These are phyloP conservation scores for Hippoglossus stenolepis DNA, from an alignment of 2,113 vertebrate species.

Conservation along the genomic window DNA sequence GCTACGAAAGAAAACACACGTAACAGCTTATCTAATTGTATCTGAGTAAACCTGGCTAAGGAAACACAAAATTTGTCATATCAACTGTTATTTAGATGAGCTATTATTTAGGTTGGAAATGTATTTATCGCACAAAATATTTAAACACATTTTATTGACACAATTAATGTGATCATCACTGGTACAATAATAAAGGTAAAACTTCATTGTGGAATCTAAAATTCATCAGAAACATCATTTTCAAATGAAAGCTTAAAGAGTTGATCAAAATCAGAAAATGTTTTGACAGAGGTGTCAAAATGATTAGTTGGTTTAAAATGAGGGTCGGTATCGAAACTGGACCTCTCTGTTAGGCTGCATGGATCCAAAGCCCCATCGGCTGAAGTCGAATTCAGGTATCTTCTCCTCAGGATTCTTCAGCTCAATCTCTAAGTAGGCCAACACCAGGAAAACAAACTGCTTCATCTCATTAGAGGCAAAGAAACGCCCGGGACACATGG, in stretches of 20 bases:
- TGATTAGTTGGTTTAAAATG: slow-evolving; percentile 39
- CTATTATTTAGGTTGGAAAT: not conserved
- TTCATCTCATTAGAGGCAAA: slow-evolving; percentile 92
- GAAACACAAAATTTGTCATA: no score
- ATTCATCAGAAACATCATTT: not conserved
- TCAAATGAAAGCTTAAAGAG: not conserved
- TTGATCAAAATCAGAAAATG: not conserved
- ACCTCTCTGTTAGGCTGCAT: slow-evolving; percentile 86
- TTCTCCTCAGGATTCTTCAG: slow-evolving; percentile 80
- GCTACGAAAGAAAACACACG: no score
- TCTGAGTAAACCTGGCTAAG: no score
- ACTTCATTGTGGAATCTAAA: not conserved
- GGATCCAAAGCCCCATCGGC: slow-evolving; percentile 89
- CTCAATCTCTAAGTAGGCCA: slow-evolving; percentile 90
- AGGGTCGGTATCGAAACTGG: slow-evolving; percentile 85
- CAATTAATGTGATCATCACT: not conserved
- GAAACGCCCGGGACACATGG: slow-evolving; percentile 91
- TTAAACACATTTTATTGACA: no score
- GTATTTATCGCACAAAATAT: no score
- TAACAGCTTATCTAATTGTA: no score
- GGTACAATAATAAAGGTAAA: no score
- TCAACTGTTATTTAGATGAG: no score
- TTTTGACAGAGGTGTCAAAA: not conserved
- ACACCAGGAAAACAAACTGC: slow-evolving; percentile 89
- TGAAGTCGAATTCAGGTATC: slow-evolving; percentile 82